Evolutionary conservation across 2,113 vertebrate species (phyloP).

Genomic region (Neolamprologus longior): DNA sequence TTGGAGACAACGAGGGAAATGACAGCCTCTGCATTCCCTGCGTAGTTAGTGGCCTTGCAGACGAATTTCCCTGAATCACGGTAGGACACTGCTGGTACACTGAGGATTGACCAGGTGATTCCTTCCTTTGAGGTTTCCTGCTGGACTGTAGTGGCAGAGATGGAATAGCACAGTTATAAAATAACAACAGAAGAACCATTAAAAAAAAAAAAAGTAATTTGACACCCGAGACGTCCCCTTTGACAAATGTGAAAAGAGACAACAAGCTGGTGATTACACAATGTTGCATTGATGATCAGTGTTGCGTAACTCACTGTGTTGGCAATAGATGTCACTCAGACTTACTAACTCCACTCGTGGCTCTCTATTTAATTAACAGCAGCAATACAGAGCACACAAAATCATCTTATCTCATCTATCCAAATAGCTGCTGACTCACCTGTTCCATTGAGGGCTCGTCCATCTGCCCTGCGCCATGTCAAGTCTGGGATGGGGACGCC

Average conservation of each 20-base stretch:
- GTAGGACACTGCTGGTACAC: slow-evolving; percentile 80
- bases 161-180: not conserved
- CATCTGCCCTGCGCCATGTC: slow-evolving; percentile 83
- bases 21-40: slow-evolving; percentile 82
- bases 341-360: not conserved
- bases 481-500: slow-evolving; percentile 88
- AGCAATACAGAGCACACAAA: not conserved
- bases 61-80: slow-evolving; percentile 90
- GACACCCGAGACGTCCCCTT: not conserved
- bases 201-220: not conserved
- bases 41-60: slow-evolving; percentile 89
- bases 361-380: slow-evolving; percentile 47
- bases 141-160: slow-evolving; percentile 73
- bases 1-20: slow-evolving; percentile 85
- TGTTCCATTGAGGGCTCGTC: slow-evolving; percentile 81
- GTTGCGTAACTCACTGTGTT: slow-evolving; percentile 21
- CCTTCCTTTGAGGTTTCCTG: slow-evolving; percentile 89
- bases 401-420: slow-evolving; percentile 8
- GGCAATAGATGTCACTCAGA: slow-evolving; percentile 31
- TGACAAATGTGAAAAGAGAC: not conserved
- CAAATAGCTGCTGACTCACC: slow-evolving; percentile 65
- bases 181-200: not conserved
- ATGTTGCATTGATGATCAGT: slow-evolving; percentile 12
- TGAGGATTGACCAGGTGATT: slow-evolving; percentile 88
- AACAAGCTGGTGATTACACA: not conserved